phyloP scores from a whole-genome alignment of 2,888 invertebrate genomes.

The Danaus chrysippus region DNA sequence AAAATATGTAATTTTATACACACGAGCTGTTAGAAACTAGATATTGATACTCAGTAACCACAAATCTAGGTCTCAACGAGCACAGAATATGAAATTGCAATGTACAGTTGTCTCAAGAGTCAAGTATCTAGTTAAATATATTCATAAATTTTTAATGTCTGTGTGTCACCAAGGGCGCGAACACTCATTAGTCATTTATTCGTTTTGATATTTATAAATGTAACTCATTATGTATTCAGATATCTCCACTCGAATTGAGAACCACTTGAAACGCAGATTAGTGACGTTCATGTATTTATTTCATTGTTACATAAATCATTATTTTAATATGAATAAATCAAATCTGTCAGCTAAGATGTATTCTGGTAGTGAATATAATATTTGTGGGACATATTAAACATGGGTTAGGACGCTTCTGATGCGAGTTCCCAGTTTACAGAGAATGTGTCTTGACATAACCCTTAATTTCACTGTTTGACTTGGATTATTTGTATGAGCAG shows the following conservation, averaged over 20 bases:
- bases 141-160: neutral
- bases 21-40: slow-evolving; percentile 26
- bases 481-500: slow-evolving; percentile 47
- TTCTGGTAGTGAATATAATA: no score
- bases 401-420: no score
- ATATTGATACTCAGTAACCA: slow-evolving; percentile 32
- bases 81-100: slow-evolving; percentile 11
- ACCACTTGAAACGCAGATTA: slow-evolving; percentile 65
- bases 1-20: slow-evolving; percentile 36
- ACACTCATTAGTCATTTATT: slow-evolving; percentile 36
- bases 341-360: no score
- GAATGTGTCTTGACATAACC: slow-evolving; percentile 31
- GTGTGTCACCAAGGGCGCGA: slow-evolving; percentile 48
- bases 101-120: neutral
- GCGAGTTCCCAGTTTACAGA: slow-evolving; percentile 7
- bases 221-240: slow-evolving; percentile 58
- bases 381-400: no score
- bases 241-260: slow-evolving; percentile 49
- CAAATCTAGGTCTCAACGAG: slow-evolving; percentile 33
- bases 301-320: slow-evolving; percentile 33
- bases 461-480: slow-evolving; percentile 55
- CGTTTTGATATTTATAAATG: slow-evolving; percentile 50
- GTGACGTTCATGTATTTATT: slow-evolving; percentile 52
- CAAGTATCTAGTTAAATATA: neutral
- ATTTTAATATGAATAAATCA: neutral